phyloP scores from a whole-genome alignment of 92 coral and sea anemone genomes.

The Epizoanthus stellaris region DNA sequence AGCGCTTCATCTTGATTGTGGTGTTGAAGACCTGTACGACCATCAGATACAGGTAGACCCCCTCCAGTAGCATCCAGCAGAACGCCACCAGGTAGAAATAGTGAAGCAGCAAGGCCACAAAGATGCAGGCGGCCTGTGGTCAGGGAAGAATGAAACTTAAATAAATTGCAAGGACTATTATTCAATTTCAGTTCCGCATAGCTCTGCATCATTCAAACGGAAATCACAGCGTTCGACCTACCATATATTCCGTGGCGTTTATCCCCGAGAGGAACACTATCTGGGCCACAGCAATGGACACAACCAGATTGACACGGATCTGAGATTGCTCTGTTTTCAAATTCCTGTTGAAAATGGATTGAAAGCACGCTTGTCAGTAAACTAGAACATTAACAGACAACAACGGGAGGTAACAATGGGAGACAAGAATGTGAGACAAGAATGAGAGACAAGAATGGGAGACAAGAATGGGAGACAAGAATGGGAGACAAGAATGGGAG shows the following conservation, averaged over 20 bases:
- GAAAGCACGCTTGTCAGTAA: no score
- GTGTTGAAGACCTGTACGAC: slow-evolving; percentile 87
- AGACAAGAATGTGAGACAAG: no score
- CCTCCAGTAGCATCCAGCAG: slow-evolving; percentile 94
- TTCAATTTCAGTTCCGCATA: no score
- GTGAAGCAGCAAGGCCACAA: slow-evolving; percentile 80
- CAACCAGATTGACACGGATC: slow-evolving; percentile 71
- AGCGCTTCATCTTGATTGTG: slow-evolving; percentile 54
- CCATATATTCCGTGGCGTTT: slow-evolving; percentile 54
- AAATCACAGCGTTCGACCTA: background rate
- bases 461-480: no score
- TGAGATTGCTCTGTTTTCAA: slow-evolving; percentile 62
- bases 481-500: no score
- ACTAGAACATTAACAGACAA: no score
- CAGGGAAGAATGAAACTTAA: background rate
- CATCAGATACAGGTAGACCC: slow-evolving; percentile 82
- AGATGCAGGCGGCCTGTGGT: slow-evolving; percentile 66
- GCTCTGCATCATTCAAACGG: no score
- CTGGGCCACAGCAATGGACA: slow-evolving; percentile 73
- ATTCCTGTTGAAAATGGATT: slow-evolving; percentile 38
- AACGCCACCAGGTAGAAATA: slow-evolving; percentile 86
- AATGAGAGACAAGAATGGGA: no score
- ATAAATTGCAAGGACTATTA: background rate
- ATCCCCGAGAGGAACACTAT: slow-evolving; percentile 68
- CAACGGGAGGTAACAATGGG: no score